Evolutionary conservation across 2,888 invertebrate species (phyloP), one percentile per base, ranked within the genome.

Genomic region (Erebia ligea): DNA sequence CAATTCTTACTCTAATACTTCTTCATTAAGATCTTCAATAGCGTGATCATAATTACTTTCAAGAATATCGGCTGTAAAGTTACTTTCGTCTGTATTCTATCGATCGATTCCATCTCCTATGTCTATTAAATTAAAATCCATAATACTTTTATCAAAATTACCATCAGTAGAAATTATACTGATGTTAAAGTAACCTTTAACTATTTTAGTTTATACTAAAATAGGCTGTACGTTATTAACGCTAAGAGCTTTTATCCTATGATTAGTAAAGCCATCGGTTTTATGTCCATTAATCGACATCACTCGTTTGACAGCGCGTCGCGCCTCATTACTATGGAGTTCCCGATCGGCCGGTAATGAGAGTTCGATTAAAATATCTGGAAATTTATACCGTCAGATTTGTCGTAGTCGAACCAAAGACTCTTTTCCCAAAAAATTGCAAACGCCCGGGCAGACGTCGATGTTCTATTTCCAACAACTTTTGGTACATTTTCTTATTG

Each of bases 291-390:
- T 72, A 75, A 77, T 73, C 72, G 69, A 67, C 74, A 75, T 73
- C 77, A 72, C 57, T 72, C 67, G 69, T 69, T 71, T 69, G 73
- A 75, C 73, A 70, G 69, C 73, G 71, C 74, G 73, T 75, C 76
- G 76, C 73, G 74, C 72, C 75, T 78, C 76, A 79, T 80, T 76
- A 79, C 76, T 65, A 74, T 72, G 68, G 72, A 68, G 67, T 71
- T 70, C 72, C 73, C 75, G 73, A 76, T 78, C 73, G 74, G 72
- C 70, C 76, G 71, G 75, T 79, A 79, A 80, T 80, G 80, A 80
- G 75, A 63, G 74, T 67, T 76, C 80, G 80, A 80, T 80, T 78
- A 78, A 76, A 74, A 77, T 73, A 62, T 48, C n/a, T 69, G 17
- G 57, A 69, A 63, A 19, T 77, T 77, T 74, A 74, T 45, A 58